Evolutionary conservation across 2,113 vertebrate species (phyloP).

Genomic region (human): DNA sequence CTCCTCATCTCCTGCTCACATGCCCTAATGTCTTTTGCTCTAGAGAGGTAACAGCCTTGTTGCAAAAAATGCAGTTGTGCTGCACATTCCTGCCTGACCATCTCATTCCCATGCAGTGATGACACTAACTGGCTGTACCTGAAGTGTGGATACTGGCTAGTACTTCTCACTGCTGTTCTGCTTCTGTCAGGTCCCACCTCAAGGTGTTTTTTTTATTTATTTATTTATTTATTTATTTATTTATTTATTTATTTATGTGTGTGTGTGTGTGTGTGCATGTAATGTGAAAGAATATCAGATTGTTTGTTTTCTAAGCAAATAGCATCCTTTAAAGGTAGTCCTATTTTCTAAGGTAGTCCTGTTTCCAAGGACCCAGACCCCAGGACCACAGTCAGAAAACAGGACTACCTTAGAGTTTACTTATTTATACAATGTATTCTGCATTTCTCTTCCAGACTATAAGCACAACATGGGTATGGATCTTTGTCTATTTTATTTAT

Average conservation of each 20-base stretch:
- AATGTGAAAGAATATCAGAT: neutral
- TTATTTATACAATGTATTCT: neutral
- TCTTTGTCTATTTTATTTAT: neutral
- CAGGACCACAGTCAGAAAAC: neutral
- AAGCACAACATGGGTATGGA: neutral
- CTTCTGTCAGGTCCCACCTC: neutral
- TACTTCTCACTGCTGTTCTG: neutral
- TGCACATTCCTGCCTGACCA: neutral
- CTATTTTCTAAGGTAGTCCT: no score
- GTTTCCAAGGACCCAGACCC: neutral
- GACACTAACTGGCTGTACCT: neutral
- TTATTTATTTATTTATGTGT: neutral
- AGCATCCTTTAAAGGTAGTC: neutral
- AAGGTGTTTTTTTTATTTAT: neutral
- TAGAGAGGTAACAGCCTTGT: neutral
- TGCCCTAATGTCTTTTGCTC: neutral
- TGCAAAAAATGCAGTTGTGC: neutral
- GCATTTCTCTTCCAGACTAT: neutral
- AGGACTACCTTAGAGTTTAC: neutral
- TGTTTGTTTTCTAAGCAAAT: neutral
- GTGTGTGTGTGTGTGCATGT: neutral
- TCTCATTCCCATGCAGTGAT: no score
- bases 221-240: no score
- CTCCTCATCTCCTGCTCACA: neutral
- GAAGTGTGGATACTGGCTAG: rapidly evolving